Base-by-base conservation (phyloP, 2,113 vertebrate species). In the Kobus ellipsiprymnus region DNA sequence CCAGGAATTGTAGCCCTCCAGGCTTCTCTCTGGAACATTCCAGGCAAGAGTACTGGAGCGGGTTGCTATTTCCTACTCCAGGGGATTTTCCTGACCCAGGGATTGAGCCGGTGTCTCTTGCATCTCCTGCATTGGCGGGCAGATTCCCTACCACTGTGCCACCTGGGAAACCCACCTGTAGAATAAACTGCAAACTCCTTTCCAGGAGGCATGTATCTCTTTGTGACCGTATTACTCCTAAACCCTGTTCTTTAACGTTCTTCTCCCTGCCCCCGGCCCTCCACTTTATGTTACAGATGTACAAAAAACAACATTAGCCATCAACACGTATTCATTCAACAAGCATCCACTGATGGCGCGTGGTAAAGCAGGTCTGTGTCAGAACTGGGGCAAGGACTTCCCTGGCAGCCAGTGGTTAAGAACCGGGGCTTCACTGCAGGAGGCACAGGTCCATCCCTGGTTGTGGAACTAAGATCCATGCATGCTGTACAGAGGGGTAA, bases 231-330 rank as follows among this genome's bases (percentile, higher is more conserved):
- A 10, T 27, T 40, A 50, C 27, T 48, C 77, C 19, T 55, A 29
- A 94, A 71, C 59, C 29, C 91, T 17, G 40, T 82, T 30, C 25
- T 62, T 83, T 77, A 48, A 82, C 16, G 25, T 62, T 71, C 16
- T 30, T 33, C n/a, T 85, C 13, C 30, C 12, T 25, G 1, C 2
- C 4, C 29, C 14, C 14, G 1, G 3, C 33, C n/a, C 64, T 19
- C 64, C 67, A 77, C 17, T 57, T n/a, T 60, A 2, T 52, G 13
- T 48, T 84, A 54, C 25, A 64, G 44, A 29, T 78, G 11, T 52
- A 25, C 9, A 74, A 82, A 60, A 8, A 55, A 74, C 48, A 21
- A 5, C 25, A 27, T 62, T 40, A 54, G 25, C 88, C 48, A 40
- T 77, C 46, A 50, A n/a, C 21, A 27, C 74, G 74, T 46, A 81